These are phyloP conservation scores for Aplysia californica DNA, from an alignment of 1,140 invertebrate genomes.

Conservation along the genomic window DNA sequence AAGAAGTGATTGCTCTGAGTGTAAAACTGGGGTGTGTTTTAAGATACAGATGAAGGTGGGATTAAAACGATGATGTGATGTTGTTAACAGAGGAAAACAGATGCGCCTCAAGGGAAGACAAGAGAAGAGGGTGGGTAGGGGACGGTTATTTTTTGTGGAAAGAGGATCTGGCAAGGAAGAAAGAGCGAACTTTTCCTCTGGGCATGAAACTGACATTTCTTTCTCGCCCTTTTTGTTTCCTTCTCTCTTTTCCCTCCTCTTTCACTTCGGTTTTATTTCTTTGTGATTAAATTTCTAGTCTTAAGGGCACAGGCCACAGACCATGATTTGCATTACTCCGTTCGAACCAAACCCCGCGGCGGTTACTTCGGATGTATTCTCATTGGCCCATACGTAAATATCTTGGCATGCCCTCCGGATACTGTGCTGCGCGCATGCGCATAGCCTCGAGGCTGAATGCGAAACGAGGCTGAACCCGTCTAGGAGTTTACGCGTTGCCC, in stretches of 20 bases:
- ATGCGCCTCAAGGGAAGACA: background rate
- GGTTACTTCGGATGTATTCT: conserved; percentile 20
- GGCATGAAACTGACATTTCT: background rate
- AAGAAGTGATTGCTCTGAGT: no score
- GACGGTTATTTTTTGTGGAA: background rate
- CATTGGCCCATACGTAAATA: conserved; percentile 21
- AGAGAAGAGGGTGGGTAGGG: background rate
- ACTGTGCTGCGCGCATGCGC: conserved; percentile 10
- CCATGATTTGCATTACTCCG: conserved; percentile 23
- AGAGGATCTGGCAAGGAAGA: background rate
- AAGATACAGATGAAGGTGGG: background rate
- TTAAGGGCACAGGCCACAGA: background rate
- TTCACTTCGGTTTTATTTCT: background rate
- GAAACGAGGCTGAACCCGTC: conserved; percentile 13
- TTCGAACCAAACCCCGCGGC: conserved; percentile 13
- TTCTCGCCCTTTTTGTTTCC: background rate
- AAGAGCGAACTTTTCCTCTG: background rate
- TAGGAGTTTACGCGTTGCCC: conserved; percentile 18
- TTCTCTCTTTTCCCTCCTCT: background rate
- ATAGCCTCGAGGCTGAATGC: conserved; percentile 12
- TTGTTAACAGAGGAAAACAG: background rate
- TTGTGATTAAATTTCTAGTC: conserved; percentile 17
- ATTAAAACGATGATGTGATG: background rate
- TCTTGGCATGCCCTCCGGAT: conserved; percentile 23
- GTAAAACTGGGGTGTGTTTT: no score